Evolutionary conservation across 2,797 vertebrate species (phyloP).

Genomic region (Pseudomugil gertrudae): DNA sequence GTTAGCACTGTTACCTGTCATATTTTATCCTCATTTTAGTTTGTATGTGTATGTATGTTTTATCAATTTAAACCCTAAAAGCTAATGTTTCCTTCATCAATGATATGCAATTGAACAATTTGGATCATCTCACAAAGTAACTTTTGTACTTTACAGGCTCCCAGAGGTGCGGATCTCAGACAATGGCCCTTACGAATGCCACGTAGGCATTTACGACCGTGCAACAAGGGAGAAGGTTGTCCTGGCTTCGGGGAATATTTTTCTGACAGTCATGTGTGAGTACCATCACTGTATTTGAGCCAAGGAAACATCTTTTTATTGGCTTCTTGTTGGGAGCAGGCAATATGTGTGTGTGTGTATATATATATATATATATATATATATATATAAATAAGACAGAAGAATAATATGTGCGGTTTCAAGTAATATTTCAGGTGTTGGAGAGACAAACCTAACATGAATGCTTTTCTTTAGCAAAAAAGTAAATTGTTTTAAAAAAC

Average conservation of each 20-base stretch:
- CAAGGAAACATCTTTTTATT: neutral
- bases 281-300: conserved; percentile 37
- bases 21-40: too few species aligned
- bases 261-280: conserved; percentile 98
- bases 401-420: conserved; percentile 21
- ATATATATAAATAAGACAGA: too few species aligned
- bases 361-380: too few species aligned
- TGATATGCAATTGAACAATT: neutral
- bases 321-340: neutral
- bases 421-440: conserved; percentile 6
- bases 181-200: conserved; percentile 97
- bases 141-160: conserved; percentile 80
- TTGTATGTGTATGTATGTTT: neutral
- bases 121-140: neutral
- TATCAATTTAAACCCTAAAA: neutral
- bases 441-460: conserved; percentile 8
- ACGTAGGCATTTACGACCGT: conserved; percentile 96
- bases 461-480: neutral
- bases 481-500: neutral
- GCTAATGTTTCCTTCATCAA: neutral
- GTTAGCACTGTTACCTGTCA: too few species aligned
- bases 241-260: conserved; percentile 92
- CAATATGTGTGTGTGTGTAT: too few species aligned
- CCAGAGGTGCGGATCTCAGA: conserved; percentile 96
- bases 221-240: conserved; percentile 96